Evolutionary conservation across 2,888 invertebrate genomes (phyloP), one percentile per base, ranked within the genome.

Genomic region (Clanis bilineata): DNA sequence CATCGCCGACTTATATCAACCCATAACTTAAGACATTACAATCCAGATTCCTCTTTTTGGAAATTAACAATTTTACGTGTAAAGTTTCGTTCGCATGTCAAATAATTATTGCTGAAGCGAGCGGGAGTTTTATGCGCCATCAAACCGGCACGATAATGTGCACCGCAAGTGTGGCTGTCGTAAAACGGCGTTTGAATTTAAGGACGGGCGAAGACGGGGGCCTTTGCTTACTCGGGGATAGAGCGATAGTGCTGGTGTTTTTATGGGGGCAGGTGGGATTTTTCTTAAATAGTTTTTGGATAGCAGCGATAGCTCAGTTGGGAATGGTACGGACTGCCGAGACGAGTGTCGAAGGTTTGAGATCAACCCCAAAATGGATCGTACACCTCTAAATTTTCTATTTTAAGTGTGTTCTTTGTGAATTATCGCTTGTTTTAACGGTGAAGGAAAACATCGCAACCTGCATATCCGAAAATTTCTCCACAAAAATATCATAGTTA

Each of bases 71-170:
- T 15, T 51, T 51, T 18, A 18, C 18, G 51, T 10, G 6, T 32
- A 56, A 44, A 57, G n/a, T 18, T 54, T 18, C 12, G 10, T 15
- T 7, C 43, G 25, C 5, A 22, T 57, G 51, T 51, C 32, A 51
- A 51, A 51, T 57, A 43, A 28, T 25, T 56, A 56, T 57, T 38
- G 44, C 43, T 64, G 51, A 10, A 32, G 51, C 18, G 32, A 32
- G 51, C 51, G 9, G 18, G 79, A 70, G 76, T 85, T 57, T 85
- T 85, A 85, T 80, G 82, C 64, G 66, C 81, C 79, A 85, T 85
- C 83, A 85, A 83, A 82, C 77, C 77, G 73, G 72, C 23, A 75
- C 80, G 83, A 83, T 83, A 84, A 84, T 83, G 72, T 74, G 61
- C 62, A 67, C 69, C 78, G 66, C 83, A 74, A 81, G 79, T 83